phyloP scores from a whole-genome alignment of 2,888 invertebrate genomes.

The Stramonita haemastoma region DNA sequence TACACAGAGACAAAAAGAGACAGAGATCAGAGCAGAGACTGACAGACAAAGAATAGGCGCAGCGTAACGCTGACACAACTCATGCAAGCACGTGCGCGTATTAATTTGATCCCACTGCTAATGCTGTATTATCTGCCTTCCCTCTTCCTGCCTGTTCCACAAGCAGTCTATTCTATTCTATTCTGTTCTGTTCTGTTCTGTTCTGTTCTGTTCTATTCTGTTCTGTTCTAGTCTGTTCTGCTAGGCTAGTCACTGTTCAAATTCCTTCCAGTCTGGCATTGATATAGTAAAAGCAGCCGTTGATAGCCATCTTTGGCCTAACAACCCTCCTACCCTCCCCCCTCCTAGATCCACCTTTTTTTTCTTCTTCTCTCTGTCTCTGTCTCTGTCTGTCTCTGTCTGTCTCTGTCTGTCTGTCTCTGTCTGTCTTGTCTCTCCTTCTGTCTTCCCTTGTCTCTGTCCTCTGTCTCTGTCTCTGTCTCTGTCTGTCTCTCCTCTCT shows the following conservation, averaged over 20 bases:
- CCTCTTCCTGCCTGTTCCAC: neutral
- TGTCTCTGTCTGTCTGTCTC: neutral
- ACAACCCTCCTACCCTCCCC: neutral
- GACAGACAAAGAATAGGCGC: no score
- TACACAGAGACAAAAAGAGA: neutral
- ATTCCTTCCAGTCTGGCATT: neutral
- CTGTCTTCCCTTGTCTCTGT: no score
- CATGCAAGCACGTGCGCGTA: neutral
- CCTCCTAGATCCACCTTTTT: neutral
- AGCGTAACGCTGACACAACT: neutral
- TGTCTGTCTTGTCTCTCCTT: neutral
- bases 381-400: neutral
- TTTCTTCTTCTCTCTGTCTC: neutral
- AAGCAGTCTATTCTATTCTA: no score
- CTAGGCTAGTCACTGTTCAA: neutral
- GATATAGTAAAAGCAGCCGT: slow-evolving; percentile 16
- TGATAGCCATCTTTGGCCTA: neutral
- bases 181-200: no score
- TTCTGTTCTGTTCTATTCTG: no score
- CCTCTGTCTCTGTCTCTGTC: no score
- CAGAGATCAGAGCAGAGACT: neutral
- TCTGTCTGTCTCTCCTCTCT: no score
- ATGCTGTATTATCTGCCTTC: neutral
- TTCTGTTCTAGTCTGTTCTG: no score
- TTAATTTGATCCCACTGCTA: no score